These are phyloP conservation scores for Opisthocomus hoazin DNA, from an alignment of 2,113 vertebrate genomes.

Conservation along the genomic window DNA sequence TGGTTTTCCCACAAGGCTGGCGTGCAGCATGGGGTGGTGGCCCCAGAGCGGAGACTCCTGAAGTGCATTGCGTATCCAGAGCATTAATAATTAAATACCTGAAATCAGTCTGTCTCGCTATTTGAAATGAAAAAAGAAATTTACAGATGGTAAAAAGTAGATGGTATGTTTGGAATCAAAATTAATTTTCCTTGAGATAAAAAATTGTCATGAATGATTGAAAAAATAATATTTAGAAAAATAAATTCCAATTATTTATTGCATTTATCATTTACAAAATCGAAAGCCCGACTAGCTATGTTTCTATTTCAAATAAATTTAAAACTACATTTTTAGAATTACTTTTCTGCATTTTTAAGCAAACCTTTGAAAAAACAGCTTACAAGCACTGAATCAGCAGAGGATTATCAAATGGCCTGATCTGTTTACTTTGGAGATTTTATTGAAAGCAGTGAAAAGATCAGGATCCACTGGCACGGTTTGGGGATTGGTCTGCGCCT, in stretches of 20 bases:
- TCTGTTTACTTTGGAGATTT: background rate
- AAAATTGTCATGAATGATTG: background rate
- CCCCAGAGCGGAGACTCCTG: background rate
- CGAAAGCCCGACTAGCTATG: background rate
- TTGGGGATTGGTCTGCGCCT: background rate
- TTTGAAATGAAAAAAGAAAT: background rate
- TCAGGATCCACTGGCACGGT: background rate
- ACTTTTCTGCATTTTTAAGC: background rate
- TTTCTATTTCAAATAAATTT: background rate
- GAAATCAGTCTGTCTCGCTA: background rate
- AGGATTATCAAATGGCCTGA: background rate
- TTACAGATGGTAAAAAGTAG: background rate
- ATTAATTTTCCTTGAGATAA: background rate
- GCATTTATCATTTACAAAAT: background rate
- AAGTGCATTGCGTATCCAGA: background rate
- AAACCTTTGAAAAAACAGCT: background rate
- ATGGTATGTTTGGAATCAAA: background rate
- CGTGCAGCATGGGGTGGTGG: background rate
- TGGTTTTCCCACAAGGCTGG: background rate
- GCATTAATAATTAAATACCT: slow-evolving; percentile 32
- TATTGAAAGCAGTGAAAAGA: slow-evolving; percentile 1
- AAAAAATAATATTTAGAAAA: background rate
- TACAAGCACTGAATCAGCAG: background rate
- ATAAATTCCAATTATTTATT: background rate
- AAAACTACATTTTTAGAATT: background rate